Conservation (phyloP, 2,113 vertebrate genomes). For the Montifringilla adamsi region DNA sequence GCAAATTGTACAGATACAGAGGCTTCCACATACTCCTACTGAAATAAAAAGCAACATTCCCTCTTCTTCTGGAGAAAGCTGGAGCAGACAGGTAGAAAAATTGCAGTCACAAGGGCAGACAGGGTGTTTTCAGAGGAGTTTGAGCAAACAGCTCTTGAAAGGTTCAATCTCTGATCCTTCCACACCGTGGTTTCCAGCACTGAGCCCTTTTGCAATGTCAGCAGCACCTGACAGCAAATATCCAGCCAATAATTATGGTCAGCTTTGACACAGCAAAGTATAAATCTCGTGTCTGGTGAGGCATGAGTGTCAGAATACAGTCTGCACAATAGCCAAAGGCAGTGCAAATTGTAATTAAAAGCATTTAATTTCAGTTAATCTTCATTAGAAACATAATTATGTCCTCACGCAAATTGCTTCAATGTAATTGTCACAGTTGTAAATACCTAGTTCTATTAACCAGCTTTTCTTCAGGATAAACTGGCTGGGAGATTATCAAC, state of each 20-base stretch:
- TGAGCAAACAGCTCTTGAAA: background rate
- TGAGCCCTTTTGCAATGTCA: background rate
- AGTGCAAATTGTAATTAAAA: slow-evolving; percentile 71
- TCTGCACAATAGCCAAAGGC: slow-evolving; percentile 60
- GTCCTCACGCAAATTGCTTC: slow-evolving; percentile 3
- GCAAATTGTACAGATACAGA: background rate
- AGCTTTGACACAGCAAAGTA: slow-evolving; percentile 52
- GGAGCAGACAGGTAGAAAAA: background rate
- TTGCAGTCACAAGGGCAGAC: background rate
- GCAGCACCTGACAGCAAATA: background rate
- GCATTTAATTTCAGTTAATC: slow-evolving; percentile 77
- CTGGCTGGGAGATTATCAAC: background rate
- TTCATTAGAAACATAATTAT: slow-evolving; percentile 71
- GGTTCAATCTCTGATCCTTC: background rate
- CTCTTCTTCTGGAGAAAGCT: background rate
- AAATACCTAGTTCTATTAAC: slow-evolving; percentile 58
- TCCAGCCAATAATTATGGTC: slow-evolving; percentile 55
- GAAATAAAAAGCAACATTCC: background rate
- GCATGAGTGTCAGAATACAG: slow-evolving; percentile 31
- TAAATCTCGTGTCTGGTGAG: slow-evolving; percentile 67
- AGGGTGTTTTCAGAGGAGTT: background rate
- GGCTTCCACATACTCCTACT: background rate
- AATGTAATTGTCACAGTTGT: slow-evolving; percentile 55
- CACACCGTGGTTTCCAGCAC: background rate
- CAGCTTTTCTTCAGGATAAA: slow-evolving; percentile 34